Percentiles rank a stretch among this genome's conserved stretches.
phyloP scores from a whole-genome alignment of 2,888 invertebrate species.

The Mimumesa dahlbomi region DNA sequence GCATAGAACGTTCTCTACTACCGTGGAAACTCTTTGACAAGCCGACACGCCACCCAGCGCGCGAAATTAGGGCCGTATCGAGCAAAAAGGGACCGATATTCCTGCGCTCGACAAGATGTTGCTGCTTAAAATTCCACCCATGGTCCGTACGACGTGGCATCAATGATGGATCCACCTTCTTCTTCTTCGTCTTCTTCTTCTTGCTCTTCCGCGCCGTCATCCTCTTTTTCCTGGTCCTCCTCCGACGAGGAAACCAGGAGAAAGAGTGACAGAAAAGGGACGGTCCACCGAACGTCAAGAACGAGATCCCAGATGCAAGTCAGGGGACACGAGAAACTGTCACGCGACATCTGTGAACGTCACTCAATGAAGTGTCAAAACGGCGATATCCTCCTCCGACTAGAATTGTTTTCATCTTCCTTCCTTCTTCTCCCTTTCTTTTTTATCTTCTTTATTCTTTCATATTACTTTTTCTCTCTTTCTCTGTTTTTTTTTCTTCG shows the following conservation, averaged over 20 bases:
- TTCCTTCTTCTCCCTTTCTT: conserved; percentile 8
- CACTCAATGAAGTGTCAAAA: conserved; percentile 70
- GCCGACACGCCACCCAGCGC: conserved; percentile 76
- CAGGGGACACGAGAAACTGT: conserved; percentile 67
- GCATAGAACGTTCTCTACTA: conserved; percentile 38
- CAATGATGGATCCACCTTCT: conserved; percentile 73
- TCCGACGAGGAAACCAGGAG: conserved; percentile 35
- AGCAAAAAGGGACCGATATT: conserved; percentile 69
- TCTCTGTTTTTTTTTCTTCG: neutral
- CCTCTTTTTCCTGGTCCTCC: conserved; percentile 44
- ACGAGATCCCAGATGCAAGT: conserved; percentile 58
- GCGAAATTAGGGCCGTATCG: conserved; percentile 73
- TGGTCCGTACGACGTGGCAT: conserved; percentile 69
- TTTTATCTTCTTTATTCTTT: too few species aligned
- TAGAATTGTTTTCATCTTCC: conserved; percentile 14
- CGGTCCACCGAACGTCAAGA: conserved; percentile 34
- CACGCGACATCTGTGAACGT: conserved; percentile 66
- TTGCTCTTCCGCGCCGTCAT: conserved; percentile 42
- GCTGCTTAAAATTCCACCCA: conserved; percentile 75
- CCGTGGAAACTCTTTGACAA: conserved; percentile 68
- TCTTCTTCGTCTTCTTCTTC: conserved; percentile 44
- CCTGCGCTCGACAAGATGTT: conserved; percentile 67
- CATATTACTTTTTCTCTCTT: neutral
- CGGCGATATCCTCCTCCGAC: conserved; percentile 56
- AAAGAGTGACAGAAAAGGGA: conserved; percentile 29